Base-by-base conservation (phyloP, 2,797 vertebrate genomes). In the Rallus crepitans region DNA sequence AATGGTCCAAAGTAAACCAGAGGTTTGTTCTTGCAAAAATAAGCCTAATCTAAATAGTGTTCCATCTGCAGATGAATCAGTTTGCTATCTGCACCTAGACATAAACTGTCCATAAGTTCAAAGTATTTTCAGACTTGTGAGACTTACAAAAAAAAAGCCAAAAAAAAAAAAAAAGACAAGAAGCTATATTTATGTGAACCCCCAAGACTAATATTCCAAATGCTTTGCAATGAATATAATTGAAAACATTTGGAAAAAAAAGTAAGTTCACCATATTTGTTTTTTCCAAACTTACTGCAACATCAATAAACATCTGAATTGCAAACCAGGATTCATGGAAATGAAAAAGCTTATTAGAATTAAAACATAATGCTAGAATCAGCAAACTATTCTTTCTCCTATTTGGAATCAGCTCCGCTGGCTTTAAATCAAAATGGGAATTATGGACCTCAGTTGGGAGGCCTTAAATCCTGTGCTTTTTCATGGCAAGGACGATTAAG, bases 161-260 rank as follows among this genome's bases (percentile, higher is more conserved):
- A 37, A 9, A 37, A 37, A 13, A 5, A 45, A 27, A 61, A 63
- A 75, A 78, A 31, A 7, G 2, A 15, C 9, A 72, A 79, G 19
- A 73, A 73, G 37, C 61, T 48, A 59, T 68, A 31, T 52, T 82
- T 82, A 82, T 70, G 21, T 33, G 42, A 9, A 53, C 8, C 30
- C 65, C 59, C 48, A 52, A 52, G 25, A 87, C 84, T 89, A 94
- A 84, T 95, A 94, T 85, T 85, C 20, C 39, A 92, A 96, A 89
- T 55, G 35, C 48, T 93, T 94, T 52, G 76, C 56, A 87, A 82
- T 53, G 7, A 93, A 77, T 70, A 61, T 77, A 96, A 93, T 31
- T 35, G 73, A 76, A 90, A 89, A 85, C 39, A 93, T 7, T 56
- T 90, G 63, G 90, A 93, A 83, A 91, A 86, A 25, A 84, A 89